Evolutionary conservation across 2,888 invertebrate species (phyloP), one percentile per base, ranked within the genome.

Genomic region (Pseudolycoriella hygida): DNA sequence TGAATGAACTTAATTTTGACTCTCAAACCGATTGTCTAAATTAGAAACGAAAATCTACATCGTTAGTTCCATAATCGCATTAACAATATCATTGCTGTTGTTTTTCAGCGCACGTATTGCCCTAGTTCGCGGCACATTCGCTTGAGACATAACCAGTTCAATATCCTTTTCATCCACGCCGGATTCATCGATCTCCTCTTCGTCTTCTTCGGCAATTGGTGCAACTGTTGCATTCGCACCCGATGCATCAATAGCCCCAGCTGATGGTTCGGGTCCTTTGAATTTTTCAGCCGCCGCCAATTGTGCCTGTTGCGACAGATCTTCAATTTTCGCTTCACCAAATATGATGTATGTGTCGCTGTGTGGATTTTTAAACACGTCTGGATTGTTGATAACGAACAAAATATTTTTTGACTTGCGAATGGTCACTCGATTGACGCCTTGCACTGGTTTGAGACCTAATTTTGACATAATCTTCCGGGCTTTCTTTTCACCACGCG

Each of bases 311-410:
- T 97, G 97, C 46, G 92, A 92, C 58, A 98, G 74, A 72, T 99
- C 98, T 69, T 99, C 98, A 56, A 99, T 97, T 79, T 98, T 98
- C 20, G 98, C 97, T 69, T 98, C 98, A 42, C 98, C 98, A 62
- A 98, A 98, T 40, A 98, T 92, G 54, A 98, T 96, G 70, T 98
- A 99, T 0, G 97, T 98, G 68, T 98, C 98, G 14, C 94, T 96
- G 53, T 94, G 96, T 2, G 97, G 98, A 60, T 92, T 93, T 68
- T 94, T 94, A 72, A 88, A 88, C 1, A 94, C 97, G 61, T 98
- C 98, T 10, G 98, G 97, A 55, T 94, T 92, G 69, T 93, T 96
- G 63, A 98, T 98, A 41, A 98, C 97, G 60, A 99, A 98, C 17
- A 98, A 73, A 55, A 98, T 97, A 69, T 97, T 97, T 71, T 98